These are phyloP conservation scores for Endomychus coccineus DNA, from an alignment of 2,888 invertebrate genomes.

Conservation along the genomic window DNA sequence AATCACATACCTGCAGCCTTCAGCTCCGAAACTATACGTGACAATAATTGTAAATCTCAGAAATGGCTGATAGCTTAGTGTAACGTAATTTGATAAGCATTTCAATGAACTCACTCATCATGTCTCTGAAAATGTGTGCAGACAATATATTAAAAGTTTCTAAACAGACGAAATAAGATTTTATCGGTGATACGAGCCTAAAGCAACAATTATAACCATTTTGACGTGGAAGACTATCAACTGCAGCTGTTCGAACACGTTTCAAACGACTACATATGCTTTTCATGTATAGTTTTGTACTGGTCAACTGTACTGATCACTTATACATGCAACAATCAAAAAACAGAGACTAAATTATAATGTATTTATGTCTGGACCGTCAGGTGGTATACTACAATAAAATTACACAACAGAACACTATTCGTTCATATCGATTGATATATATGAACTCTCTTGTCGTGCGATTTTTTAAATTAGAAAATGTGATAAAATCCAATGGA, in stretches of 20 bases:
- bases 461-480: background rate
- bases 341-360: constrained; percentile 12
- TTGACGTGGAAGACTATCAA: constrained; percentile 24
- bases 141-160: constrained; percentile 15
- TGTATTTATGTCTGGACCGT: constrained; percentile 5
- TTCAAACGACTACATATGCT: constrained; percentile 8
- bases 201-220: constrained; percentile 29
- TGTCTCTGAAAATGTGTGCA: too few species aligned
- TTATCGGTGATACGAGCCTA: constrained; percentile 20
- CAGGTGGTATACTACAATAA: too few species aligned
- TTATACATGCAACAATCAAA: constrained; percentile 14
- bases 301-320: constrained; percentile 11
- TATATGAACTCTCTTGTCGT: too few species aligned
- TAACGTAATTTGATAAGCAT: too few species aligned
- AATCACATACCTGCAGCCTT: too few species aligned
- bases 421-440: too few species aligned
- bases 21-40: too few species aligned
- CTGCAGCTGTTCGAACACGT: constrained; percentile 16
- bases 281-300: constrained; percentile 6
- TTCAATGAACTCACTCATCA: too few species aligned
- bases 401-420: too few species aligned
- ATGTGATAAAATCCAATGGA: too few species aligned
- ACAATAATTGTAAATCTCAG: too few species aligned
- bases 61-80: too few species aligned
- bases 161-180: constrained; percentile 21